Conservation (phyloP, 2,797 vertebrate genomes). For the Leuciscus waleckii region DNA sequence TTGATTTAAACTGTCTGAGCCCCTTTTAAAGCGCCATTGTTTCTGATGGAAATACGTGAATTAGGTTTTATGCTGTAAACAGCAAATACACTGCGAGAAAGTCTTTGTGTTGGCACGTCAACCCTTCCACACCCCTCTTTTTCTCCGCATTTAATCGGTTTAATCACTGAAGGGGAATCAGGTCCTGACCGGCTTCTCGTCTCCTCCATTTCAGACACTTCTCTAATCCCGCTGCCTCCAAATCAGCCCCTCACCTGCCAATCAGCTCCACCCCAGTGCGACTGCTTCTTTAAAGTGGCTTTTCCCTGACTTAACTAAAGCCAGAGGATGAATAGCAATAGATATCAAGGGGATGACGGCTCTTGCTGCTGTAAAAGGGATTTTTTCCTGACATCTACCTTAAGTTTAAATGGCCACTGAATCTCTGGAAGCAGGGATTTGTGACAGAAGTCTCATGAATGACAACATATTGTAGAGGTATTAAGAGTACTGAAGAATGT, state of each 20-base stretch:
- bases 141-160: constrained; percentile 48
- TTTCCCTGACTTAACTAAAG: constrained; percentile 52
- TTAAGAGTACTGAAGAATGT: background rate
- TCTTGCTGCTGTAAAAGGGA: constrained; percentile 28
- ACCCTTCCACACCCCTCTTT: constrained; percentile 33
- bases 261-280: constrained; percentile 40
- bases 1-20: constrained; percentile 31
- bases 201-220: constrained; percentile 39
- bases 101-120: constrained; percentile 14
- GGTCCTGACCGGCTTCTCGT: constrained; percentile 30
- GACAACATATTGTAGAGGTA: background rate
- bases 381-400: constrained; percentile 49
- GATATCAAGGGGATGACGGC: constrained; percentile 29
- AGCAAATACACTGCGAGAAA: constrained; percentile 14
- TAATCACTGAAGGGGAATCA: constrained; percentile 52
- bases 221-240: constrained; percentile 49
- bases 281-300: constrained; percentile 54
- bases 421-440: constrained; percentile 26
- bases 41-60: constrained; percentile 29
- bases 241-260: constrained; percentile 54
- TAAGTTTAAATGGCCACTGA: constrained; percentile 44
- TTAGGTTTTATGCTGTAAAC: constrained; percentile 23
- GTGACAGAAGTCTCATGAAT: constrained; percentile 19
- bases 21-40: constrained; percentile 22
- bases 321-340: constrained; percentile 51